Evolutionary conservation across 2,113 vertebrate genomes (phyloP).

Genomic region (Prunella fulvescens): DNA sequence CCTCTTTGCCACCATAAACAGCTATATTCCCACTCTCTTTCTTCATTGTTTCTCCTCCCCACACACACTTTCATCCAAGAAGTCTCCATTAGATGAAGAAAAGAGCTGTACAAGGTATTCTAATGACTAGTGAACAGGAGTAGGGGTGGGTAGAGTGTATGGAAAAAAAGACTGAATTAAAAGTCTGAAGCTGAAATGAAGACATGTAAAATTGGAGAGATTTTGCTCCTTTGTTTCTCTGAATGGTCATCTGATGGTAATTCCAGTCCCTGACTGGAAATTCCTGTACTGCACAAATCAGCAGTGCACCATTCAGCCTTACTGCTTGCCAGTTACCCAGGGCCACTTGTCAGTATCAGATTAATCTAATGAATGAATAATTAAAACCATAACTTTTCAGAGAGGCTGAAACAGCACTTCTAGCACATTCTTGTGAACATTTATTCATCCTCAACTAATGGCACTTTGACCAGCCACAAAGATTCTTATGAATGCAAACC

Average conservation of each 20-base stretch:
- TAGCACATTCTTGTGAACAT: not conserved
- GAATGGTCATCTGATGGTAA: not conserved
- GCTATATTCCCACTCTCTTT: not conserved
- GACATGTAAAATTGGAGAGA: not conserved
- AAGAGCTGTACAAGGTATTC: not conserved
- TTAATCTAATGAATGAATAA: not conserved
- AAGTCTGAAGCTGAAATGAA: not conserved
- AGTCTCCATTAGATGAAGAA: not conserved
- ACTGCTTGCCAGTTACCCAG: not conserved
- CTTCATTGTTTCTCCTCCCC: not conserved
- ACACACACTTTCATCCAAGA: not conserved
- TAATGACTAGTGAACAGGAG: not conserved
- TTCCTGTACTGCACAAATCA: not conserved
- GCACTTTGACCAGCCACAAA: not conserved
- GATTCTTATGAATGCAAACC: not conserved
- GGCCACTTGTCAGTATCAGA: not conserved
- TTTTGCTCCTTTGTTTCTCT: not conserved
- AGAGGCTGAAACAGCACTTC: not conserved
- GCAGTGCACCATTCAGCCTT: not conserved
- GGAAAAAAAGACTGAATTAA: not conserved
- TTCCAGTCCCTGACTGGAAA: not conserved
- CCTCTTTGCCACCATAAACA: not conserved
- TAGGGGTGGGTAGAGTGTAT: not conserved
- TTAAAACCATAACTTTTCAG: not conserved
- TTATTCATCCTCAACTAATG: not conserved